Base-by-base conservation (phyloP, 2,888 invertebrate species). In the Melangyna quadrimaculata region DNA sequence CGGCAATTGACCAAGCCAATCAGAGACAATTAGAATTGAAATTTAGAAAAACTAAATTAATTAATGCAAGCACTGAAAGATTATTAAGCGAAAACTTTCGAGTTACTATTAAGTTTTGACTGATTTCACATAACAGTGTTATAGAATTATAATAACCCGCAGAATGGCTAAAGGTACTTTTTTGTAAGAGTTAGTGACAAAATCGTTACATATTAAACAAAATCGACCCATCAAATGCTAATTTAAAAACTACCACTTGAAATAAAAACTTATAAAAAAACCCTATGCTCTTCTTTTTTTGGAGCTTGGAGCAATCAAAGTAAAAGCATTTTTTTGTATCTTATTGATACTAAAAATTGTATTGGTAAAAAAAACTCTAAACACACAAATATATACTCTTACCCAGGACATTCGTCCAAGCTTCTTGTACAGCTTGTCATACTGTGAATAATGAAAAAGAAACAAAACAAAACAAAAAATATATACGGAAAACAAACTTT, bases 301-400 rank as follows among this genome's bases (percentile, higher is more conserved):
- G 4, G 3, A 17, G 45, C 7, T 35, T 27, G 12, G 35, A 43
- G 69, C 73, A 83, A 83, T 83, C 78, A 83, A 83, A 65, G 69
- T 83, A 73, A 83, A 83, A 78, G 78, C 78, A 53, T 65, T 78
- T 69, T 37, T 22, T 40, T 6, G 1, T 17, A 6, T 43, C 1
- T 8, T 43, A 6, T 17, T 17, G 40, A 0, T 7, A 40, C 2
- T 27, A 27, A 32, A 65, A 32, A 48, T 27, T 40, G 19, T 32
- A 48, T 27, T 12, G 19, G 7, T 8, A 63, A 53, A n/a, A 53
- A n/a, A 14, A 57, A 72, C n/a, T 24, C 17, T 10, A 40, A 55
- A 19, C 53, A 51, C 2, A 37, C 43, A 69, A 61, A 77, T 63
- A 71, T 37, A 37, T 27, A 9, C 65, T 45, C 43, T 2, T 22